Conservation (phyloP, 2,113 vertebrate genomes). For the human (Homo sapiens) region GRCh38 chr9:28469001-28469500, state of each 20-base stretch:
- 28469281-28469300: background rate
- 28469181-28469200: background rate
- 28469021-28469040: background rate
- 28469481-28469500: background rate
- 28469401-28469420: background rate
- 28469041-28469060: background rate
- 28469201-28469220: background rate
- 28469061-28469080: background rate
- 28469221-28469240: background rate
- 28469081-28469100: background rate
- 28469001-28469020: background rate
- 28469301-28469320: background rate
- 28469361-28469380: background rate
- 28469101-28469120: background rate
- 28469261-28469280: background rate
- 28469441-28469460: background rate
- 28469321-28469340: background rate
- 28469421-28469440: background rate
- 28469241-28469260: background rate
- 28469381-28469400: background rate
- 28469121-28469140: background rate
- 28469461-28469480: background rate
- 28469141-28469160: background rate
- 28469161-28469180: background rate
- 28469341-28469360: background rate